Base-by-base conservation (phyloP, 2,888 invertebrate species). In the Pristionchus arcanus region DNA sequence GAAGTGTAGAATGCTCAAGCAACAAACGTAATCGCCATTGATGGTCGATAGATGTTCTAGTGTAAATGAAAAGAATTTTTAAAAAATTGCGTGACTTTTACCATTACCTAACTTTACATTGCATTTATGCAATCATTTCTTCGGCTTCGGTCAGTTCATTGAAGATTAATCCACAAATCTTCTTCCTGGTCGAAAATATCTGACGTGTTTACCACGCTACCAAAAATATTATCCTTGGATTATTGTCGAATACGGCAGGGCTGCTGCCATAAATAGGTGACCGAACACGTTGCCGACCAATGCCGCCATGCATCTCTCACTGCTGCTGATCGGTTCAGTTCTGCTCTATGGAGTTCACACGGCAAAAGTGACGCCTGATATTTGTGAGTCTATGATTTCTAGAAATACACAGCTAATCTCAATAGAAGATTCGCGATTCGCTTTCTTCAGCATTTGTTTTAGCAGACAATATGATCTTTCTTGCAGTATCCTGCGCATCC, bases 281-380 rank as follows among this genome's bases (percentile, higher is more conserved):
- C 2, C 13, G 34, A 49, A 49, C 5, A 49, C 5, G 13, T 49
- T 9, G 3, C 9, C 11, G 42, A 49, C 42, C 42, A 49, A 19
- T 7, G 34, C 31, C 16, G 16, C 15, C 68, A 71, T 71, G 68
- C 34, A 71, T 71, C 68, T 77, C 25, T 19, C 25, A 81, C 81
- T 81, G n/a, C 81, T 81, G n/a, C 49, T 81, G 28, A 31, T 71
- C 31, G 49, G 28, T 53, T 28, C 28, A 9, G 2, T 16, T 1
- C 16, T 81, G 1, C n/a, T 81, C 81, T 42, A 16, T 15, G 19
- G 74, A 37, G 81, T 28, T 1, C 81, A 16, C 25, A 7, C 49
- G 1, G 42, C 81, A 1, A 81, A 81, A 81, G 81, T 53, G 15
- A 81, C 81, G n/a, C 81, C 49, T 4, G 81, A 81, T 42, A 81